Percentiles rank a stretch among this genome's conserved stretches.
Evolutionary conservation across 2,113 vertebrate species (phyloP).

Genomic region (Hystrix brachyura): DNA sequence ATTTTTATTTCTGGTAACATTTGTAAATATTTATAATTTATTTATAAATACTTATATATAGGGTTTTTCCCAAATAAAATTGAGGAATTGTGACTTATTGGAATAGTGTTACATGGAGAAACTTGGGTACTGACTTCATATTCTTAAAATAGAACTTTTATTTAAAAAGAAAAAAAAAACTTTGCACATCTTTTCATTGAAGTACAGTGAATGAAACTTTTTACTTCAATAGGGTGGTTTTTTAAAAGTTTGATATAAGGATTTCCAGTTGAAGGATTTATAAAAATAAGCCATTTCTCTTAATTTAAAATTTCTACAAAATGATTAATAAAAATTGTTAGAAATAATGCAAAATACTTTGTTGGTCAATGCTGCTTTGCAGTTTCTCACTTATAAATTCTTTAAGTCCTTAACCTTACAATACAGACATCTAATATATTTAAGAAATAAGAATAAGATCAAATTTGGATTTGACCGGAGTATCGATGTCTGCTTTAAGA

Average conservation of each 20-base stretch:
- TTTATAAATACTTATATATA: neutral
- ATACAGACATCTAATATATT: conserved; percentile 36
- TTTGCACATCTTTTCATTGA: conserved; percentile 44
- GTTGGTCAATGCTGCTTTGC: conserved; percentile 45
- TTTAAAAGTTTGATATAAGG: conserved; percentile 3
- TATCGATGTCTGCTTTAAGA: conserved; percentile 53
- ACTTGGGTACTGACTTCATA: conserved; percentile 43
- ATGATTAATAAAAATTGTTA: conserved; percentile 51
- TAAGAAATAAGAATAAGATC: neutral
- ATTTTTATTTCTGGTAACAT: conserved; percentile 39
- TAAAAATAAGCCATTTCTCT: conserved; percentile 38
- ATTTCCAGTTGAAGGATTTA: conserved; percentile 39
- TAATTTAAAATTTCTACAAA: conserved; percentile 36
- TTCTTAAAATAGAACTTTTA: conserved; percentile 48
- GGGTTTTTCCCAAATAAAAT: conserved; percentile 3
- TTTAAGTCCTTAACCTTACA: conserved; percentile 39
- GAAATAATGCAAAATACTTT: conserved; percentile 47
- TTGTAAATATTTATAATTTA: conserved; percentile 35
- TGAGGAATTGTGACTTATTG: conserved; percentile 56
- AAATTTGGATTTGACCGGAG: conserved; percentile 12
- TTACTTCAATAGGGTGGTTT: conserved; percentile 13
- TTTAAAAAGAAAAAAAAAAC: conserved; percentile 32
- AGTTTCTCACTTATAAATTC: conserved; percentile 56
- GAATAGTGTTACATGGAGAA: conserved; percentile 27
- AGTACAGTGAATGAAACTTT: conserved; percentile 45